Percentiles rank a stretch among this genome's conserved stretches.
Evolutionary conservation across 1,140 invertebrate species (phyloP).

Genomic region (Dendroctonus ponderosae): DNA sequence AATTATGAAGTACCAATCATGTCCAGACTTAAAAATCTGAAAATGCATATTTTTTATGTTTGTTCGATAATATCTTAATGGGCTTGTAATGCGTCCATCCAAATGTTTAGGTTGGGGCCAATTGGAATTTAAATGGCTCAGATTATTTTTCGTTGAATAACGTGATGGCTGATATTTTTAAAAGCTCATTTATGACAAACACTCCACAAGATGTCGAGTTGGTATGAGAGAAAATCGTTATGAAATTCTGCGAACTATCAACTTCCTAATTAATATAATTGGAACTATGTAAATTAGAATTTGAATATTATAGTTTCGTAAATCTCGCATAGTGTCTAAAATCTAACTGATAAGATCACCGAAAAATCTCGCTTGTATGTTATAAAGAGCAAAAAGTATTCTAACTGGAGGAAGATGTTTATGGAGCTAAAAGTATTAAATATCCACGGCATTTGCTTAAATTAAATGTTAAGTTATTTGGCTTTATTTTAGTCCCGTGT

Average conservation of each 20-base stretch:
- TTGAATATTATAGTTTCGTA: background rate
- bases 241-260: too few relatives aligned
- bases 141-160: too few relatives aligned
- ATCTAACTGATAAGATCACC: background rate
- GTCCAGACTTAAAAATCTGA: conserved; percentile 9
- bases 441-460: conserved; percentile 9
- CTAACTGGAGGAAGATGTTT: conserved; percentile 4
- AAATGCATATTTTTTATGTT: conserved; percentile 18
- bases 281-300: background rate
- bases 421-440: conserved; percentile 14
- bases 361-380: background rate
- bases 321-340: background rate
- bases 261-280: too few relatives aligned
- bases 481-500: conserved; percentile 5
- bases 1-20: background rate
- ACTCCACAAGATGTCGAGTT: too few relatives aligned
- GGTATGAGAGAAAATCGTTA: too few relatives aligned
- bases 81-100: conserved; percentile 6
- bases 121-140: background rate
- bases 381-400: background rate
- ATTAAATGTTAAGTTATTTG: conserved; percentile 3
- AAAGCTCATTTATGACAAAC: too few relatives aligned
- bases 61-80: conserved; percentile 16
- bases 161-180: too few relatives aligned
- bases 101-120: background rate